phyloP scores from a whole-genome alignment of 2,113 vertebrate genomes.

The Trichechus manatus region DNA sequence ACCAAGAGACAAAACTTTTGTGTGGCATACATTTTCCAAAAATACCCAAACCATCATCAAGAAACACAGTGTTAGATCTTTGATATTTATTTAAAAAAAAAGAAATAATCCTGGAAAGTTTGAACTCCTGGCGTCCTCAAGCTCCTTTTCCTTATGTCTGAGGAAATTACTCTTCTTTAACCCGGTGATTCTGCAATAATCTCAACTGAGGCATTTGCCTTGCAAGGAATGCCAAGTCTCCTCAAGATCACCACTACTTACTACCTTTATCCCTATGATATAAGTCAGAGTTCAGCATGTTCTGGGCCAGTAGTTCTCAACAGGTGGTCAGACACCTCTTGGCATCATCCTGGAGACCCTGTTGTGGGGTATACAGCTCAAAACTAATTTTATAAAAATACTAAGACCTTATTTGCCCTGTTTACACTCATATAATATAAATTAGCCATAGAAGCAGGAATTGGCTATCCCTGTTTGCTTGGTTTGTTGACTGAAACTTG shows the following conservation, averaged over 20 bases:
- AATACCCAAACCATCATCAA: neutral
- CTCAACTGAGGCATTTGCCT: neutral
- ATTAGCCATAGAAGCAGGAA: neutral
- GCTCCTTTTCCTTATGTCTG: neutral
- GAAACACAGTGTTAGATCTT: neutral
- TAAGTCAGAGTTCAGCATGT: neutral
- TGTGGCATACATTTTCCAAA: neutral
- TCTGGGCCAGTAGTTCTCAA: no score
- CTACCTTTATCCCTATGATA: neutral
- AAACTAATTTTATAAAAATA: neutral
- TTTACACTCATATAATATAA: neutral
- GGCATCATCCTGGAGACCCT: neutral
- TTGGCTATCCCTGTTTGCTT: neutral
- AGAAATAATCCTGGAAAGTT: neutral
- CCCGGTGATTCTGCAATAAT: neutral
- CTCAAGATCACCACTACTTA: neutral
- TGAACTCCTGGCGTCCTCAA: neutral
- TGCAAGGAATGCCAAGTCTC: neutral
- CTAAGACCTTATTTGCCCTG: neutral
- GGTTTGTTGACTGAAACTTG: neutral
- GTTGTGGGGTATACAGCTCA: rapidly evolving
- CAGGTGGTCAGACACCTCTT: neutral
- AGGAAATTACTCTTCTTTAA: neutral
- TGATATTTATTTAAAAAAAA: neutral
- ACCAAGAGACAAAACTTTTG: neutral